Evolutionary conservation across 2,113 vertebrate genomes (phyloP).

Genomic region (Cavia porcellus): DNA sequence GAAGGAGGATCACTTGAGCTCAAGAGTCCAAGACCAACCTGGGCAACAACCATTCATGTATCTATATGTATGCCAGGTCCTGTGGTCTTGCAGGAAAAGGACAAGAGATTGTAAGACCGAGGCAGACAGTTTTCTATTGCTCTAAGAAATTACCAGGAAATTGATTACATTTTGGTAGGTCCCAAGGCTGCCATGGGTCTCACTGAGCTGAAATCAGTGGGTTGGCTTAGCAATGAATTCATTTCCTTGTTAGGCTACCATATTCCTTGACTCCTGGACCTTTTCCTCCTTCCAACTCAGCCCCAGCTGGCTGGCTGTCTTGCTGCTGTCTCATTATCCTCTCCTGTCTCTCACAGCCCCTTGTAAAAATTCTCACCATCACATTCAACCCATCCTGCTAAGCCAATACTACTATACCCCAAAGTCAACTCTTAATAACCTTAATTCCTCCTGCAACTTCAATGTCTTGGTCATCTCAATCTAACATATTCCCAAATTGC

Average conservation of each 20-base stretch:
- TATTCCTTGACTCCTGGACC: neutral
- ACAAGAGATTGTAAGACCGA: neutral
- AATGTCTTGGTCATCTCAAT: neutral
- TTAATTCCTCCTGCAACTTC: neutral
- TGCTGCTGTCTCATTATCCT: neutral
- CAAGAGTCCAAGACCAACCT: neutral
- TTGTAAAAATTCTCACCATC: neutral
- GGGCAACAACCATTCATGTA: neutral
- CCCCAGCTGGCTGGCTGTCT: neutral
- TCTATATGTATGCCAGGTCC: neutral
- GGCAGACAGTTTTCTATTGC: neutral
- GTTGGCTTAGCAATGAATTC: neutral
- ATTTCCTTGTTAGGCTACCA: neutral
- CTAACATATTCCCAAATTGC: neutral
- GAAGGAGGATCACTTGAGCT: neutral
- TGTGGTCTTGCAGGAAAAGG: neutral
- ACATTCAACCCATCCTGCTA: neutral
- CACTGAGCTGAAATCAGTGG: neutral
- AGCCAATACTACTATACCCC: neutral
- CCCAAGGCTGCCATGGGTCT: neutral
- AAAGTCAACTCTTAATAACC: neutral
- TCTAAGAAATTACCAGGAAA: neutral
- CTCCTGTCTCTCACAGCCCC: neutral
- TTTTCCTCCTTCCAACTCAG: neutral
- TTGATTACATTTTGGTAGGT: neutral